Evolutionary conservation across 2,113 vertebrate species (phyloP).

Genomic region (Bubo scandiacus): DNA sequence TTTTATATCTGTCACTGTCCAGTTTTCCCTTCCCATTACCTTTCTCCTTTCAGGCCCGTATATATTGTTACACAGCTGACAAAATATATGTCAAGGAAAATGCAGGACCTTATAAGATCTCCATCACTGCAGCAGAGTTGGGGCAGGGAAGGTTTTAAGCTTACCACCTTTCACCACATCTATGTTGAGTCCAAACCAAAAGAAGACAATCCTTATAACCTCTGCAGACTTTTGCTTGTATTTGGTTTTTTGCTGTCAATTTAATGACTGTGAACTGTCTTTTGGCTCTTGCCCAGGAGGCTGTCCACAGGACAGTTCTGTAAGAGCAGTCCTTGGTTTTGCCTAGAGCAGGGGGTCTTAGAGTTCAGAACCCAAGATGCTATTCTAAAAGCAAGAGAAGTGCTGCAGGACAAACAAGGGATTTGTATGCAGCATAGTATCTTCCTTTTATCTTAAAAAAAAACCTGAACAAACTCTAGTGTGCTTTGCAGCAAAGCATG

Average conservation of each 20-base stretch:
- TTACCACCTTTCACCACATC: neutral
- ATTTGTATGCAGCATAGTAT: neutral
- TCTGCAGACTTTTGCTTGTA: neutral
- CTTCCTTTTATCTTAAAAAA: neutral
- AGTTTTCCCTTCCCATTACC: neutral
- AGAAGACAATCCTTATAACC: neutral
- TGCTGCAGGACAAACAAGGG: neutral
- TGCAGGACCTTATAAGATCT: neutral
- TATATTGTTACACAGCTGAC: neutral
- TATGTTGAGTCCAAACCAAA: neutral
- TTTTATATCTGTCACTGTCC: neutral
- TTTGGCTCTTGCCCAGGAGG: neutral
- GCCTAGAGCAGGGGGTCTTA: neutral
- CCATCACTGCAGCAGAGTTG: neutral
- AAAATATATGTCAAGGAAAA: neutral
- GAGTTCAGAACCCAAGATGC: neutral
- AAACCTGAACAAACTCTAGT: accelerated
- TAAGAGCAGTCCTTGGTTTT: neutral
- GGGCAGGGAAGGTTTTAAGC: neutral
- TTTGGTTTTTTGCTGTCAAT: neutral
- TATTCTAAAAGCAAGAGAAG: neutral
- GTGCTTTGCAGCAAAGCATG: neutral
- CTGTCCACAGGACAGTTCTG: neutral
- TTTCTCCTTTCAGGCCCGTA: neutral
- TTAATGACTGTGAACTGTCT: neutral